phyloP scores from a whole-genome alignment of 2,113 vertebrate species.

The Telmatochromis sp. region DNA sequence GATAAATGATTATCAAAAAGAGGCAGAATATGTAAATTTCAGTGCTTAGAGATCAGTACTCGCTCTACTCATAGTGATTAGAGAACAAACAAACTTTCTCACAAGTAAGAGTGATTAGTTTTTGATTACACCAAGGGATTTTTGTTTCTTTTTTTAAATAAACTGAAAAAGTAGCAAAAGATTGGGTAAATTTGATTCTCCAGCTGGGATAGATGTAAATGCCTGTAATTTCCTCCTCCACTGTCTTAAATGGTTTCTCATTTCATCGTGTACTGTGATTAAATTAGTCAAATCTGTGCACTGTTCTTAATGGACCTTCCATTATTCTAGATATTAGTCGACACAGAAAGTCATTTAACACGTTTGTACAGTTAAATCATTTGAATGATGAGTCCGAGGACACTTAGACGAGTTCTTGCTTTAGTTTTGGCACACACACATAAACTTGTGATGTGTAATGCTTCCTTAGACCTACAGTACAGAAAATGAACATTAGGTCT shows the following conservation, averaged over 20 bases:
- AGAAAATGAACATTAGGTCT: neutral
- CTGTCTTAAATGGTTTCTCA: slow-evolving; percentile 9
- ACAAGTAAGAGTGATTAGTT: neutral
- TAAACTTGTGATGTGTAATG: neutral
- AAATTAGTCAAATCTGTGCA: slow-evolving; percentile 13
- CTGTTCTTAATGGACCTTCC: slow-evolving; percentile 23
- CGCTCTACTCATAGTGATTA: neutral
- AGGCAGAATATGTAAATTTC: slow-evolving; percentile 24
- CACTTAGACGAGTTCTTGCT: neutral
- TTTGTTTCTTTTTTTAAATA: neutral
- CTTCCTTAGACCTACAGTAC: neutral
- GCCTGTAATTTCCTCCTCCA: neutral
- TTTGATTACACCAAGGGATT: neutral
- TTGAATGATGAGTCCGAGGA: neutral
- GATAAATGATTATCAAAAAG: slow-evolving; percentile 27
- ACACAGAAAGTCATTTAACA: slow-evolving; percentile 2
- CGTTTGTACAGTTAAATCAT: neutral
- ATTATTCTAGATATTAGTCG: slow-evolving; percentile 17
- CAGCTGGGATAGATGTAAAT: neutral
- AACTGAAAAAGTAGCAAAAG: neutral
- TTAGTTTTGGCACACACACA: neutral
- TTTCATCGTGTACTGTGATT: slow-evolving; percentile 12
- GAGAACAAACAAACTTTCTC: neutral
- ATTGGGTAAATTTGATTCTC: neutral
- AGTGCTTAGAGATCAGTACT: neutral